Evolutionary conservation across 2,888 invertebrate genomes (phyloP).

Genomic region (Pammene aurita): DNA sequence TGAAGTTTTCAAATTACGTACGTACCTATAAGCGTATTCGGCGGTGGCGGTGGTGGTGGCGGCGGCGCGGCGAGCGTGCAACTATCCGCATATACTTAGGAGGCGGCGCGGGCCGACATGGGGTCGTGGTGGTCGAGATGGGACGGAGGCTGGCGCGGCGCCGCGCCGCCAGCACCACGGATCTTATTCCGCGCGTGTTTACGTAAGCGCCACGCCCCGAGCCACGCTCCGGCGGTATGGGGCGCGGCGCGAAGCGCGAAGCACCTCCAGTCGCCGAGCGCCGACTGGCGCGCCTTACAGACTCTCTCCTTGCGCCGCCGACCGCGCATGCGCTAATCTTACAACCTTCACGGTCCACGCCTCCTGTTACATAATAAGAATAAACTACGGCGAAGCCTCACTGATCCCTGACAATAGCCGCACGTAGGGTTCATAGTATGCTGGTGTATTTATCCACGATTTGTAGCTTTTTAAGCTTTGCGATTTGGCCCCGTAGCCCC

Average conservation of each 20-base stretch:
- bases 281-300: slow-evolving; percentile 72
- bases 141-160: slow-evolving; percentile 78
- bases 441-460: slow-evolving; percentile 19
- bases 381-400: slow-evolving; percentile 62
- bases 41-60: slow-evolving; percentile 74
- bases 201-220: slow-evolving; percentile 84
- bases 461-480: slow-evolving; percentile 22
- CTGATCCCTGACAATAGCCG: slow-evolving; percentile 42
- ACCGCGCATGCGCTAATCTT: slow-evolving; percentile 70
- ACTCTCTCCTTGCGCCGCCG: slow-evolving; percentile 53
- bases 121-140: slow-evolving; percentile 64
- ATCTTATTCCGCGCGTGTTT: slow-evolving; percentile 76
- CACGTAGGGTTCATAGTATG: slow-evolving; percentile 36
- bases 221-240: slow-evolving; percentile 80
- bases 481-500: background rate
- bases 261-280: slow-evolving; percentile 80
- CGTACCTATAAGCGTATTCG: slow-evolving; percentile 77
- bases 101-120: slow-evolving; percentile 78
- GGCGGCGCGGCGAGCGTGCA: slow-evolving; percentile 66
- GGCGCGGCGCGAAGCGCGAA: slow-evolving; percentile 80
- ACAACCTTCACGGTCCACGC: slow-evolving; percentile 65
- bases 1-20: slow-evolving; percentile 28
- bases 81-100: slow-evolving; percentile 72
- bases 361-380: slow-evolving; percentile 73
- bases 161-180: slow-evolving; percentile 71